Conservation (phyloP, 92 coral and sea anemone genomes). For the Porites cylindrica region DNA sequence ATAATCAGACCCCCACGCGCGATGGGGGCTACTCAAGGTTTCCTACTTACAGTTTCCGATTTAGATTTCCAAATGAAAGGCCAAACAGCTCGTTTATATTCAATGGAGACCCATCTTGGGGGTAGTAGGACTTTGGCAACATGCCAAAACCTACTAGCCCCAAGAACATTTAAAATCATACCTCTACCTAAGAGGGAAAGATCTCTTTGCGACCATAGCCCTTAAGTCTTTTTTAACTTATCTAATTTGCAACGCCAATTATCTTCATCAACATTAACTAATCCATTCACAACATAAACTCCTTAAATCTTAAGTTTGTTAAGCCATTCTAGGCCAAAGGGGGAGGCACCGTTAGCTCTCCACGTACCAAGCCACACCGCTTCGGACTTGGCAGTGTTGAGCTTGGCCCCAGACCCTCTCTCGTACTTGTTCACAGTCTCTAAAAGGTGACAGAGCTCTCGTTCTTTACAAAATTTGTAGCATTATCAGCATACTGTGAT, state of each 20-base stretch:
- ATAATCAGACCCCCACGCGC: neutral
- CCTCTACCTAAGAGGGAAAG: neutral
- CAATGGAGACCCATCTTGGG: neutral
- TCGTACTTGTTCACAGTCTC: neutral
- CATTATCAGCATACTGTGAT: slow-evolving; percentile 37
- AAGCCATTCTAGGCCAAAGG: slow-evolving; percentile 36
- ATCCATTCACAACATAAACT: slow-evolving; percentile 10
- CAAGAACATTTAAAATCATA: neutral
- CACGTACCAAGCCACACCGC: slow-evolving; percentile 35
- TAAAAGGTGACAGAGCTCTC: neutral
- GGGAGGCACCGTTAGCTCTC: neutral
- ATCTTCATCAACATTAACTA: slow-evolving; percentile 4
- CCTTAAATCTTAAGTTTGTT: slow-evolving; percentile 29
- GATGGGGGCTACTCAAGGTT: neutral
- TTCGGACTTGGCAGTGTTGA: slow-evolving; percentile 4
- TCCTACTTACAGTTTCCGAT: neutral
- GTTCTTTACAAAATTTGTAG: slow-evolving; percentile 21
- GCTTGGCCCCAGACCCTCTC: neutral
- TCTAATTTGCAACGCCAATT: slow-evolving; percentile 32
- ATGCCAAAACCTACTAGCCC: slow-evolving; percentile 6
- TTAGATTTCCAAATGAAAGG: neutral
- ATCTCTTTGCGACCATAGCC: slow-evolving; percentile 20
- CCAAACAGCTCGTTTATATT: neutral
- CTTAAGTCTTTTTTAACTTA: neutral
- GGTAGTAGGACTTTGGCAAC: slow-evolving; percentile 20